phyloP scores from a whole-genome alignment of 2,113 vertebrate genomes.

The Maccullochella peelii region DNA sequence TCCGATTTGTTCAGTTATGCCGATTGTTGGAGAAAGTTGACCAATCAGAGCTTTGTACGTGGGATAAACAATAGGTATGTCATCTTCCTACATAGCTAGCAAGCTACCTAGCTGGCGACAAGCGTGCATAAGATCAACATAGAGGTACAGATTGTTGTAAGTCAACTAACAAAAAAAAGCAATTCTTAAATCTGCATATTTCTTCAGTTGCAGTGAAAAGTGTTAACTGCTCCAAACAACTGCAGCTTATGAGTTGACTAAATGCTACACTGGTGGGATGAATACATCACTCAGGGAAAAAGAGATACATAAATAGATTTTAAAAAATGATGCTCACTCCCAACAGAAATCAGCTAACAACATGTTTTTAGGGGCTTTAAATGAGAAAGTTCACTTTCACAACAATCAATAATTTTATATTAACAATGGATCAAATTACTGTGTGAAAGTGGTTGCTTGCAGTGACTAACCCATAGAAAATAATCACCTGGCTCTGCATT shows the following conservation, averaged over 20 bases:
- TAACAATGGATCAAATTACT: not conserved
- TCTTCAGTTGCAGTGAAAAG: too few species aligned
- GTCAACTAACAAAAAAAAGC: too few species aligned
- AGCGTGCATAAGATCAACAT: too few species aligned
- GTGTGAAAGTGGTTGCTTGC: too few species aligned
- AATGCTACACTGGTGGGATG: not conserved
- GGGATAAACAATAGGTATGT: not conserved
- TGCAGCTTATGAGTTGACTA: too few species aligned
- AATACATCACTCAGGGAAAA: not conserved
- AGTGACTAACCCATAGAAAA: too few species aligned
- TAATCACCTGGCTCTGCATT: too few species aligned
- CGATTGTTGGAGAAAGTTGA: not conserved
- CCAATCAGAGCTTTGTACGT: not conserved
- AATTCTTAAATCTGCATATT: too few species aligned
- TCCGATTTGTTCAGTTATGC: not conserved
- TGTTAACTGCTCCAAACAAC: too few species aligned
- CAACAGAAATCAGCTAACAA: not conserved
- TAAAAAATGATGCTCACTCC: not conserved
- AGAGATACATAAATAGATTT: not conserved
- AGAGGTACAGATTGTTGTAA: too few species aligned
- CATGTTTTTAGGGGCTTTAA: not conserved
- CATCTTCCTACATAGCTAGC: not conserved
- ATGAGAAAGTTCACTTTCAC: not conserved
- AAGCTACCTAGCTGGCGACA: too few species aligned
- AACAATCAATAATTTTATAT: not conserved